A percentile compares a stretch with the other conserved stretches of the same genome.
Evolutionary conservation across 2,797 vertebrate species (phyloP).

Genomic region (Sebastes matsubarae): DNA sequence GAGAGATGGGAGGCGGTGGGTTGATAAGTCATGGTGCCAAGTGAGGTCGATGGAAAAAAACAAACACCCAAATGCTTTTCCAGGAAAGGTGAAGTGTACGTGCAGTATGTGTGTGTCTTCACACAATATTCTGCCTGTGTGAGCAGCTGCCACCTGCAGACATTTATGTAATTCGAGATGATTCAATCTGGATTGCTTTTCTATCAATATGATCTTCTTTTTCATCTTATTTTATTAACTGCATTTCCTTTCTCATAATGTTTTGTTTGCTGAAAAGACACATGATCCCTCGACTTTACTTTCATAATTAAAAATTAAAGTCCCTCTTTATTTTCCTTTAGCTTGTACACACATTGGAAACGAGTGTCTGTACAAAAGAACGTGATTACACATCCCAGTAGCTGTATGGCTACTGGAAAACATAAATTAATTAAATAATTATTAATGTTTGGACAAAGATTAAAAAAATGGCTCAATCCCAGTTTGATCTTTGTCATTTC

Average conservation of each 20-base stretch:
- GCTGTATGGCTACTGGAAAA: background rate
- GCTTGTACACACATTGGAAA: background rate
- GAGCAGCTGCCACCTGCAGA: background rate
- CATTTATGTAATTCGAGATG: background rate
- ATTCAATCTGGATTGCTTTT: background rate
- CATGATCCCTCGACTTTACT: background rate
- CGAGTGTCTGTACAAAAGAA: background rate
- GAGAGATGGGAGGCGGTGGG: too few species aligned
- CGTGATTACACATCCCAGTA: background rate
- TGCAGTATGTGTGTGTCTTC: background rate
- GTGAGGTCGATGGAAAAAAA: background rate
- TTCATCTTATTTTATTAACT: background rate
- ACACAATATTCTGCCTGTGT: background rate
- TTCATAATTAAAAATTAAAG: background rate
- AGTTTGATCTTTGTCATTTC: background rate
- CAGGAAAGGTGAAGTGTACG: background rate
- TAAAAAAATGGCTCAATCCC: background rate
- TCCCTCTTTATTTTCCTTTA: background rate
- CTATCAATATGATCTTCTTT: background rate
- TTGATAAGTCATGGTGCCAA: constrained; percentile 8
- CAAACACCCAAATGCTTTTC: background rate
- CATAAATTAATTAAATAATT: background rate
- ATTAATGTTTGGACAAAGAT: background rate
- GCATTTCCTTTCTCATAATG: too few species aligned
- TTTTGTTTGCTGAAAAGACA: background rate